Conservation (phyloP, 1,140 invertebrate genomes). For the Bombus superbus region DNA sequence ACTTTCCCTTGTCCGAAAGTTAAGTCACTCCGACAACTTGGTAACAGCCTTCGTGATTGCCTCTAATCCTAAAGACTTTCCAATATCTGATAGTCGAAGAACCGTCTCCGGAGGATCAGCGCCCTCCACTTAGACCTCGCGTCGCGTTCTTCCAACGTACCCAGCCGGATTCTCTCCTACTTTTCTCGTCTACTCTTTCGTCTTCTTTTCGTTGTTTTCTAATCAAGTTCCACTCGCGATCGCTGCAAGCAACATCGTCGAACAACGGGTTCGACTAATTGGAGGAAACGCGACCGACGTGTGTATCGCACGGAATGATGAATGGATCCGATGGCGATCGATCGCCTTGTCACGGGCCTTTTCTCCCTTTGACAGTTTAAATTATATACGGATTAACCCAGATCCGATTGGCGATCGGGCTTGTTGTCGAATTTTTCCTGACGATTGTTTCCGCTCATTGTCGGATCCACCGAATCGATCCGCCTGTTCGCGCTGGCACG, state of each 20-base stretch:
- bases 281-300: neutral
- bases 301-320: neutral
- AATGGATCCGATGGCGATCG: constrained; percentile 16
- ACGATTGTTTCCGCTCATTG: constrained; percentile 3
- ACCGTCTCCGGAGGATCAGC: constrained; percentile 45
- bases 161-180: too few relatives aligned
- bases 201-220: too few relatives aligned
- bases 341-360: neutral
- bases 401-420: constrained; percentile 11
- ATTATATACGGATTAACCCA: constrained; percentile 32
- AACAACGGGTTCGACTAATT: neutral
- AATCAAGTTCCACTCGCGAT: too few relatives aligned
- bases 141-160: neutral
- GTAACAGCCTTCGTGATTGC: constrained; percentile 70
- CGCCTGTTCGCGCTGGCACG: neutral
- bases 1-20: constrained; percentile 61
- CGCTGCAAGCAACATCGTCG: neutral
- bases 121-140: neutral
- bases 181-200: neutral
- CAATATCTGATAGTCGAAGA: constrained; percentile 70
- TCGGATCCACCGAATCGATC: neutral
- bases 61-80: constrained; percentile 73
- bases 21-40: constrained; percentile 70
- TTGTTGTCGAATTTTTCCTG: neutral
- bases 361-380: constrained; percentile 12